phyloP scores from a whole-genome alignment of 1,140 invertebrate species.

The Laupala kohalensis region DNA sequence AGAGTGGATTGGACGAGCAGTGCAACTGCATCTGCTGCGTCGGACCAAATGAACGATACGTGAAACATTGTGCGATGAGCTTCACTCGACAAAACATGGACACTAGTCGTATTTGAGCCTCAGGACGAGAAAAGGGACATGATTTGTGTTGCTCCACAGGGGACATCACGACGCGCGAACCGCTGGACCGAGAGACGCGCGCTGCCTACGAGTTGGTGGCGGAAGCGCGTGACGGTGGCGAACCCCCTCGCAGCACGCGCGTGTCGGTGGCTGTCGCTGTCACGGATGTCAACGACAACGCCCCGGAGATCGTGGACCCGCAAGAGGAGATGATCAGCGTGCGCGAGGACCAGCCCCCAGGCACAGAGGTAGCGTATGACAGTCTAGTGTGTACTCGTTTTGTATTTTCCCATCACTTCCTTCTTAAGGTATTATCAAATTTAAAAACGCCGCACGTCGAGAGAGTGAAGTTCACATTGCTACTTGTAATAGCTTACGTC shows the following conservation, averaged over 20 bases:
- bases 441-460: no score
- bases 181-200: conserved; percentile 70
- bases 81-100: no score
- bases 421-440: no score
- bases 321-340: conserved; percentile 76
- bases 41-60: no score
- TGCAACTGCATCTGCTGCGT: no score
- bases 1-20: not conserved
- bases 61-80: no score
- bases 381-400: no score
- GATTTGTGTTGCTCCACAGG: conserved; percentile 38
- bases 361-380: conserved; percentile 75
- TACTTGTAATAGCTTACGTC: no score
- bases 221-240: conserved; percentile 74
- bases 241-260: conserved; percentile 54
- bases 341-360: conserved; percentile 72
- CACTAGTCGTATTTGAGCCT: not conserved
- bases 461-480: no score
- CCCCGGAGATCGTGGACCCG: conserved; percentile 74
- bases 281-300: conserved; percentile 82
- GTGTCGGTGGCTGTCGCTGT: conserved; percentile 60
- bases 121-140: not conserved
- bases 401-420: no score
- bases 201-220: conserved; percentile 66
- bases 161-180: conserved; percentile 65